Percentiles rank a stretch among this genome's conserved stretches.
These are phyloP conservation scores for Silurus meridionalis DNA, from an alignment of 2,113 vertebrate genomes.

Conservation along the genomic window DNA sequence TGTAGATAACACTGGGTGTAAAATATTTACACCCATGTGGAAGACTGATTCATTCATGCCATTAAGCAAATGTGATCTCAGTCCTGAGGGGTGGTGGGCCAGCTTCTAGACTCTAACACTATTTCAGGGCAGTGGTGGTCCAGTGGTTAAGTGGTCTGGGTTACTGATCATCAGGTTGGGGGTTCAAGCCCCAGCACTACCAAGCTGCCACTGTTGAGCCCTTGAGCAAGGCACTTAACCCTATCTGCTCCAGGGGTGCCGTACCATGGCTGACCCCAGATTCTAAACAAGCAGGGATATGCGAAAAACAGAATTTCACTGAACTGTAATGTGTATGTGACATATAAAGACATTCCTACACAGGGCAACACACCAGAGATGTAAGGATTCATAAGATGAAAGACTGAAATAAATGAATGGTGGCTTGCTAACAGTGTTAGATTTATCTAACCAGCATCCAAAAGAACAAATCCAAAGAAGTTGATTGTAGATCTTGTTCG, in stretches of 20 bases:
- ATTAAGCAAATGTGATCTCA: conserved; percentile 50
- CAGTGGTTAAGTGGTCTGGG: no score
- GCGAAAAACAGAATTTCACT: no score
- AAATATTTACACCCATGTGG: conserved; percentile 53
- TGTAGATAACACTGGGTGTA: conserved; percentile 54
- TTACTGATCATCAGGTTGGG: no score
- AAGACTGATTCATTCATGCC: conserved; percentile 54
- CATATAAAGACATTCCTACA: neutral
- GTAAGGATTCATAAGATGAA: neutral
- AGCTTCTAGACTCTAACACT: neutral
- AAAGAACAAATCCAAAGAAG: neutral
- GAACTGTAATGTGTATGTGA: no score
- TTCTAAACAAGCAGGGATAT: no score
- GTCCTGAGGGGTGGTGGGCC: neutral
- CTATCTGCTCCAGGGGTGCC: no score
- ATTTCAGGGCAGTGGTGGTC: neutral
- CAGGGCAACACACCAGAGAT: no score
- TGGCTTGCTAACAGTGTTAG: neutral
- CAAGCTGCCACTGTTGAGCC: no score
- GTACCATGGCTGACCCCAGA: no score
- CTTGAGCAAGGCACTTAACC: no score
- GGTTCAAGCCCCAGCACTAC: no score
- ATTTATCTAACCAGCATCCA: neutral
- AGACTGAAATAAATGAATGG: neutral
- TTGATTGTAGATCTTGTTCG: neutral